Conservation (phyloP, 1,140 invertebrate genomes). For the Pseudomyrmex pallidus region DNA sequence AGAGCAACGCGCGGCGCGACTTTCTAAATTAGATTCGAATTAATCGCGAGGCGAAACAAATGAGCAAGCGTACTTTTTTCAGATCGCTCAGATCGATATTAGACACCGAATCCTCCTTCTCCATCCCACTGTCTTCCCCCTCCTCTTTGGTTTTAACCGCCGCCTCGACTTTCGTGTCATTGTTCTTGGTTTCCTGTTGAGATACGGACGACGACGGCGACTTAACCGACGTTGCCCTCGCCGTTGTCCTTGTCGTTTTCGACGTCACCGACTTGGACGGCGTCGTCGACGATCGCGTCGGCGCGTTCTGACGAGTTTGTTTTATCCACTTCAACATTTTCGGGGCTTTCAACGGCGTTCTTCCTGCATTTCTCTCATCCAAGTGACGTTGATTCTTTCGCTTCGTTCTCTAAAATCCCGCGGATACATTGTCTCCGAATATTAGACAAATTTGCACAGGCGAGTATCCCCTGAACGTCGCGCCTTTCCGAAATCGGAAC, state of each 20-base stretch:
- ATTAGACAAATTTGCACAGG: neutral
- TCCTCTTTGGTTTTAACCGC: constrained; percentile 73
- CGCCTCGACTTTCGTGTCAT: constrained; percentile 59
- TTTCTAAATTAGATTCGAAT: constrained; percentile 18
- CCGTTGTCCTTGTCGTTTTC: constrained; percentile 44
- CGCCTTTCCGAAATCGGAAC: neutral
- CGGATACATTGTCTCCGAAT: neutral
- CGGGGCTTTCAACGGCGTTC: too few species aligned
- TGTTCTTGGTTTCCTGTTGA: constrained; percentile 57
- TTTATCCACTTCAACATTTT: constrained; percentile 85
- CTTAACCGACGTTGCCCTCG: constrained; percentile 49
- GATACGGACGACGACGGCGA: constrained; percentile 69
- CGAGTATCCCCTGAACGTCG: neutral
- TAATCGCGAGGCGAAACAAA: neutral
- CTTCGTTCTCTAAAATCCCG: neutral
- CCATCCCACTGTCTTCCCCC: constrained; percentile 82
- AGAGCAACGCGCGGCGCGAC: neutral
- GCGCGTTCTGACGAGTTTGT: constrained; percentile 80
- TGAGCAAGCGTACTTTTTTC: constrained; percentile 80
- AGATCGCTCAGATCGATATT: constrained; percentile 77
- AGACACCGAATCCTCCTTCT: constrained; percentile 81
- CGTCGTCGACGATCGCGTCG: constrained; percentile 74
- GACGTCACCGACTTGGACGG: constrained; percentile 70
- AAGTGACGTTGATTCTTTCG: neutral
- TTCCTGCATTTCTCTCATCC: too few species aligned